These are phyloP conservation scores for Cyrtonyx montezumae DNA, from an alignment of 2,113 vertebrate species.

Conservation along the genomic window DNA sequence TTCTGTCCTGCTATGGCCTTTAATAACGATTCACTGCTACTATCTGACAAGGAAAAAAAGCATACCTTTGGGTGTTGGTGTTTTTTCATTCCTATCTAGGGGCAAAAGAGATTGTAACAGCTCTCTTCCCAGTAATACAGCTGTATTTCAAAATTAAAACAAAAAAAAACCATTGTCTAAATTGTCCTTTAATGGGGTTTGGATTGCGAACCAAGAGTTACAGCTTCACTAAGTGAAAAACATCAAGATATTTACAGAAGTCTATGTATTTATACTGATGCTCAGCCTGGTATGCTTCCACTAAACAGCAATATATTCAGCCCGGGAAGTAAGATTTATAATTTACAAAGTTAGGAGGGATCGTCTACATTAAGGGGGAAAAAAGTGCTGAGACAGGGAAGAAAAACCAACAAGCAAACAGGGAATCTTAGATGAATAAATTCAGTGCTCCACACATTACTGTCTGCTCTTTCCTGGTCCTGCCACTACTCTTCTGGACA, in stretches of 20 bases:
- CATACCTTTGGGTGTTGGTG: background rate
- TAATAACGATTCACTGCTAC: background rate
- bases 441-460: background rate
- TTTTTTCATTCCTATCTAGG: background rate
- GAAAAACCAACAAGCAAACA: background rate
- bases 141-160: background rate
- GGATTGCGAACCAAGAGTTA: background rate
- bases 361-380: background rate
- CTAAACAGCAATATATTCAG: background rate
- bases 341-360: background rate
- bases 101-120: conserved; percentile 1
- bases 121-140: background rate
- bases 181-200: conserved; percentile 20
- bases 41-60: background rate
- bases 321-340: background rate
- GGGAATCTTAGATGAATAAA: background rate
- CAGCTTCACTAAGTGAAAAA: background rate
- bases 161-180: background rate
- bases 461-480: background rate
- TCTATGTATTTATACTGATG: background rate
- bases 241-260: background rate
- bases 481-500: background rate
- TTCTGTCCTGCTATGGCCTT: background rate
- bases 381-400: background rate
- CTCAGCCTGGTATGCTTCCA: background rate